Evolutionary conservation across 2,113 vertebrate genomes (phyloP), one percentile per base, ranked within the genome.

Genomic region (Bos taurus): DNA sequence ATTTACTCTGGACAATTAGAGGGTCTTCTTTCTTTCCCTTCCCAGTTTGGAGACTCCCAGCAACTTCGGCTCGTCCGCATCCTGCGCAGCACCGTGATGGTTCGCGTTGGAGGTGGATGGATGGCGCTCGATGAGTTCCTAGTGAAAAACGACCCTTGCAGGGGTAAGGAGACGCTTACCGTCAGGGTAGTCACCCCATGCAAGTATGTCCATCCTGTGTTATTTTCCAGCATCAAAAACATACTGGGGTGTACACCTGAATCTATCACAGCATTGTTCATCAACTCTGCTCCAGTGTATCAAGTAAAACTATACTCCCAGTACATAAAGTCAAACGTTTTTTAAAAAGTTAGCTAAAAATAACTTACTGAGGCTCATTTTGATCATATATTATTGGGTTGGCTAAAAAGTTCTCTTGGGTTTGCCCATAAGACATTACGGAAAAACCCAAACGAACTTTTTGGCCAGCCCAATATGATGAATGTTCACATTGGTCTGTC

Each of bases 121-220:
- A 99, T 99, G 99, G 99, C 99, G 2, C 99, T 99, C 3, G 99
- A 99, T 96, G 99, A 99, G 98, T 99, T 99, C 98, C 98, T 99
- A 87, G 99, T 99, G 98, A 99, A 99, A 99, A 99, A 99, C 4
- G 99, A 99, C 98, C 99, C 99, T 17, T 99, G 99, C 98, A 99
- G 99, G 99, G 99, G 99, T 99, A 99, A 97, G 97, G 97, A 93
- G 80, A 33, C 15, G 43, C 64, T 91, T 48, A 33, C 83, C 81
- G 78, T 96, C 93, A 88, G 28, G 84, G 88, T 26, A 40, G 36
- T 50, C 25, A 14, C 77, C n/a, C 57, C 5, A 1, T 90, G 36
- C 43, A 74, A 90, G 59, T 46, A 7, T 30, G 46, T 52, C 59
- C 14, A 2, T 43, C 48, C 67, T 30, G 9, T 91, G 92, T 95